Percentiles rank a stretch among this genome's conserved stretches.
phyloP scores from a whole-genome alignment of 2,797 vertebrate genomes.

The Eptatretus atami region DNA sequence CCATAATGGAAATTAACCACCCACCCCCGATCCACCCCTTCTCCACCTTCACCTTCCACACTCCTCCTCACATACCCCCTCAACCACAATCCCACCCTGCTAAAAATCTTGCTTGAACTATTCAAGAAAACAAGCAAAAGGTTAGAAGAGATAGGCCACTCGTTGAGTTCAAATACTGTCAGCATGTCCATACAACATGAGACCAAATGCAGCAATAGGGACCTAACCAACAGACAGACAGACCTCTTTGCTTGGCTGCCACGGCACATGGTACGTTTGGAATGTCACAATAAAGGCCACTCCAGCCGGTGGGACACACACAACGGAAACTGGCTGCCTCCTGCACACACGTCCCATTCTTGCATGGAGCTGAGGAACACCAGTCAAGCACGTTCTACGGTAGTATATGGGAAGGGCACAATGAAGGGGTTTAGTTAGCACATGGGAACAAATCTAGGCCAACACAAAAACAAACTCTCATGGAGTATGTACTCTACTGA shows the following conservation, averaged over 20 bases:
- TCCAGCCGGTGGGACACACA: constrained; percentile 54
- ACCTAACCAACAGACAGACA: background rate
- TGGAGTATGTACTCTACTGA: too few species aligned
- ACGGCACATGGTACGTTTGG: constrained; percentile 78
- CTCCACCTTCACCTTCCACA: too few species aligned
- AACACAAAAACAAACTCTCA: too few species aligned
- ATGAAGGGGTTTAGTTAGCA: background rate
- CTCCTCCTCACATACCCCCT: too few species aligned
- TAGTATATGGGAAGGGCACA: background rate
- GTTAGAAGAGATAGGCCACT: too few species aligned
- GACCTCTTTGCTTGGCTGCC: constrained; percentile 60
- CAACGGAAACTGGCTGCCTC: constrained; percentile 41
- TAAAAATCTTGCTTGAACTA: too few species aligned
- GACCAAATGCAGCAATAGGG: background rate
- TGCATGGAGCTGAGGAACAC: constrained; percentile 68
- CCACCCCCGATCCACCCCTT: too few species aligned
- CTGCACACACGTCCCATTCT: constrained; percentile 72
- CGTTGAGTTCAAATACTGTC: too few species aligned
- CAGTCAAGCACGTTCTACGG: constrained; percentile 49
- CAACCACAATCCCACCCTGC: too few species aligned
- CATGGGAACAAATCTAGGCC: too few species aligned
- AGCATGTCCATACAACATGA: background rate
- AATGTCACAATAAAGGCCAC: constrained; percentile 56
- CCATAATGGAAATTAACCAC: too few species aligned
- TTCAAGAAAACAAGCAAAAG: too few species aligned